Evolutionary conservation across 2,797 vertebrate genomes (phyloP).

Genomic region (Trematocara caparti): DNA sequence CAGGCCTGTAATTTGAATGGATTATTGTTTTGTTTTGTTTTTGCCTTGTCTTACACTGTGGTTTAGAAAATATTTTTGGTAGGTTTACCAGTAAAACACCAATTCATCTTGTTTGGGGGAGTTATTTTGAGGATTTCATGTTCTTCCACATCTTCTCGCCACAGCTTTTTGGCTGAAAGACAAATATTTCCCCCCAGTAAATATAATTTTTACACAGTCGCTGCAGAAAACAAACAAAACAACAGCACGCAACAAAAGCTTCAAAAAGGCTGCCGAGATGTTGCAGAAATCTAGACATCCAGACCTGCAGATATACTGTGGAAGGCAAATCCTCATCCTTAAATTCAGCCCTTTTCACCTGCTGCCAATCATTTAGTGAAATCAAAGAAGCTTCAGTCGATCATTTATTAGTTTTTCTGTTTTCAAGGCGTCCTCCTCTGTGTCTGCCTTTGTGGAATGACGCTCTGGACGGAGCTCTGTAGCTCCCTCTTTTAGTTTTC

Average conservation of each 20-base stretch:
- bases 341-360: neutral
- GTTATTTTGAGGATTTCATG: neutral
- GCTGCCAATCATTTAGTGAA: neutral
- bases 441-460: constrained; percentile 28
- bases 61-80: neutral
- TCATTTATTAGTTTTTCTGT: constrained; percentile 22
- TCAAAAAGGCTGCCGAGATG: neutral
- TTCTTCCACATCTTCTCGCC: neutral
- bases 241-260: neutral
- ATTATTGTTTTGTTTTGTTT: neutral
- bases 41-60: neutral
- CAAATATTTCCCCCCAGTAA: neutral
- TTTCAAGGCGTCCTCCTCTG: neutral
- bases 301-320: neutral
- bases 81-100: neutral
- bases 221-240: neutral
- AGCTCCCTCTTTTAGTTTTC: constrained; percentile 33
- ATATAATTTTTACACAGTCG: neutral
- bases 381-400: neutral
- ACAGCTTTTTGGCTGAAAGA: neutral
- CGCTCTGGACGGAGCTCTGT: constrained; percentile 4
- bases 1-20: neutral
- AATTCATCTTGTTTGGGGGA: neutral
- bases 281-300: neutral
- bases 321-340: neutral